Conservation (phyloP, 2,113 vertebrate genomes). For the Laterallus jamaicensis region DNA sequence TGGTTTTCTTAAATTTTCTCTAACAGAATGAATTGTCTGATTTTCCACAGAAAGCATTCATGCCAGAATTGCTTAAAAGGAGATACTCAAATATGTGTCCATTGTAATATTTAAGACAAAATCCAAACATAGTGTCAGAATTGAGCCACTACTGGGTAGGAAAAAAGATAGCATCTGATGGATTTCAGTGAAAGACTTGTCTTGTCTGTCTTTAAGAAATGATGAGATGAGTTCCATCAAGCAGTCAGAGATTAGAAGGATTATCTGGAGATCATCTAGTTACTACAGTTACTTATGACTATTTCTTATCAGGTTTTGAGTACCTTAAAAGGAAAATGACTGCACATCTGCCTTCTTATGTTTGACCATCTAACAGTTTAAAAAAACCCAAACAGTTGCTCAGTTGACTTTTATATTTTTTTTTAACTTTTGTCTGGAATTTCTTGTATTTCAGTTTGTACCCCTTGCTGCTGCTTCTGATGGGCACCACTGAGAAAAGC, state of each 20-base stretch:
- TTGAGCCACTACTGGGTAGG: fast-evolving
- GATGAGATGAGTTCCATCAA: background rate
- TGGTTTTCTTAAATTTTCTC: background rate
- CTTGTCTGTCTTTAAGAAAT: background rate
- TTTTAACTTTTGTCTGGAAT: background rate
- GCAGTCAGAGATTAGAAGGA: background rate
- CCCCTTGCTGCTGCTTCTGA: background rate
- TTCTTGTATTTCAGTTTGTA: background rate
- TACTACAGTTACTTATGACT: background rate
- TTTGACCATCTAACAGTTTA: background rate
- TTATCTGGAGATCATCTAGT: background rate
- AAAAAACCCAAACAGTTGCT: background rate
- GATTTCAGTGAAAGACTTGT: background rate
- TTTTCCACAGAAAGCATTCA: background rate
- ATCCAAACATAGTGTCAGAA: background rate
- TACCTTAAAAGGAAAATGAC: background rate
- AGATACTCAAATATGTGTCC: background rate
- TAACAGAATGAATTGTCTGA: background rate
- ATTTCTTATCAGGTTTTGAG: background rate
- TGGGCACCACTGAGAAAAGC: background rate
- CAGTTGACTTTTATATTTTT: background rate
- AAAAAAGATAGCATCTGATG: background rate
- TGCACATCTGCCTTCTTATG: background rate
- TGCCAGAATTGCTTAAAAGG: background rate
- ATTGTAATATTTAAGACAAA: background rate